Conservation (phyloP, 2,113 vertebrate genomes). For the Spea bombifrons region DNA sequence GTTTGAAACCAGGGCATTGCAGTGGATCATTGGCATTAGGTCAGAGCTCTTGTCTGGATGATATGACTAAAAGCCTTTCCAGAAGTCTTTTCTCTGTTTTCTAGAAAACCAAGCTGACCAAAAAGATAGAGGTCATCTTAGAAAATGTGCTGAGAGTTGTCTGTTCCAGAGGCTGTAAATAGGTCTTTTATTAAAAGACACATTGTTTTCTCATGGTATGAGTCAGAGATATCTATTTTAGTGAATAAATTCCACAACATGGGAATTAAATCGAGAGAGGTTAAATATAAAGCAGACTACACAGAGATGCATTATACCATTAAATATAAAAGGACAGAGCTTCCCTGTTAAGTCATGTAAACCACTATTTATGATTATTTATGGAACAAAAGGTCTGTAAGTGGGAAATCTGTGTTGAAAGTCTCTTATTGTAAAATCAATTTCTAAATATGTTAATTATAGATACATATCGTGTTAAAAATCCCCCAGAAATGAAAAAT, state of each 20-base stretch:
- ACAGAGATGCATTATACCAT: slow-evolving; percentile 14
- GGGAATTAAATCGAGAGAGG: slow-evolving; percentile 18
- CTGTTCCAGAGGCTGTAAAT: not conserved
- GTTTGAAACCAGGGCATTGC: too few species aligned
- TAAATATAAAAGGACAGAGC: slow-evolving; percentile 19
- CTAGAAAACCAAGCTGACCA: not conserved
- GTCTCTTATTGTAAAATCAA: slow-evolving; percentile 5
- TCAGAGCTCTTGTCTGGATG: too few species aligned
- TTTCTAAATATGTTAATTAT: not conserved
- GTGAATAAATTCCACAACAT: slow-evolving; percentile 20
- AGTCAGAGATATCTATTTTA: slow-evolving; percentile 27
- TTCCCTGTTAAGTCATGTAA: slow-evolving; percentile 13
- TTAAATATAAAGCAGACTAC: slow-evolving; percentile 28
- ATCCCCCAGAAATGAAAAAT: too few species aligned
- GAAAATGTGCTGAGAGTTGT: not conserved
- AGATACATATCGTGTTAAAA: not conserved
- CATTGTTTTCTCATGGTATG: slow-evolving; percentile 25
- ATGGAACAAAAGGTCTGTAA: slow-evolving; percentile 30
- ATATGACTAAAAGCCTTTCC: too few species aligned
- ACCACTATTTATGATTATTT: slow-evolving; percentile 26
- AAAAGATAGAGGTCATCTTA: not conserved
- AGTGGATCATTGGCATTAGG: too few species aligned
- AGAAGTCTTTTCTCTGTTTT: too few species aligned
- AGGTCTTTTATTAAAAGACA: slow-evolving; percentile 1
- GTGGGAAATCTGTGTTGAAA: not conserved